Percentiles rank a stretch among this genome's conserved stretches.
Evolutionary conservation across 35 echinoderm and acorn worm genomes (phyloP).

Genomic region (Ophiothrix spiculata): DNA sequence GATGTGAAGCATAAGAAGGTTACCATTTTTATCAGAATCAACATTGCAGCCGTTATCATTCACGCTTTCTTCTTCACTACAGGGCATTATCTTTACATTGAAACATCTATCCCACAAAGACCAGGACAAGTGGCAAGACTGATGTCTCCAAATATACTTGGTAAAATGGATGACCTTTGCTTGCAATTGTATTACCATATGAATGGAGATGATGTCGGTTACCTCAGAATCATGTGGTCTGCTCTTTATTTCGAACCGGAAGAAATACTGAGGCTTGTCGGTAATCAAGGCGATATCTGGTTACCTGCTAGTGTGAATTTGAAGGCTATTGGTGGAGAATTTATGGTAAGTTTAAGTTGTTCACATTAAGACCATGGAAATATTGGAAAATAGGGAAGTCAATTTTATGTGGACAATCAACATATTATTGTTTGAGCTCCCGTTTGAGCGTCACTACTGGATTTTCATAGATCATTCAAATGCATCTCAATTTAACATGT

Average conservation of each 20-base stretch:
- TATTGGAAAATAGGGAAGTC: no score
- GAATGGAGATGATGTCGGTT: constrained; percentile 48
- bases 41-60: no score
- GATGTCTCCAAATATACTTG: constrained; percentile 13
- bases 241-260: not conserved
- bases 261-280: constrained; percentile 15
- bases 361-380: no score
- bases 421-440: no score
- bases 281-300: constrained; percentile 26
- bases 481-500: no score
- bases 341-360: constrained; percentile 10
- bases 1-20: no score
- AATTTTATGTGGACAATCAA: no score
- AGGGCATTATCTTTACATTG: constrained; percentile 87
- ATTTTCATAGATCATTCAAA: no score
- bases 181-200: constrained; percentile 88
- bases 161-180: constrained; percentile 33
- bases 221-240: constrained; percentile 7
- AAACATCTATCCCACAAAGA: constrained; percentile 63
- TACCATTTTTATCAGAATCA: no score
- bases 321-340: constrained; percentile 5
- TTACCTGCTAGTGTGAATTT: constrained; percentile 27
- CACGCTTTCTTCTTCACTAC: no score
- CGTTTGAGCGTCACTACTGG: no score
- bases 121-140: constrained; percentile 57